A percentile compares a stretch with the other conserved stretches of the same genome.
phyloP scores from a whole-genome alignment of 2,888 invertebrate species.

The Petrolisthes manimaculis region DNA sequence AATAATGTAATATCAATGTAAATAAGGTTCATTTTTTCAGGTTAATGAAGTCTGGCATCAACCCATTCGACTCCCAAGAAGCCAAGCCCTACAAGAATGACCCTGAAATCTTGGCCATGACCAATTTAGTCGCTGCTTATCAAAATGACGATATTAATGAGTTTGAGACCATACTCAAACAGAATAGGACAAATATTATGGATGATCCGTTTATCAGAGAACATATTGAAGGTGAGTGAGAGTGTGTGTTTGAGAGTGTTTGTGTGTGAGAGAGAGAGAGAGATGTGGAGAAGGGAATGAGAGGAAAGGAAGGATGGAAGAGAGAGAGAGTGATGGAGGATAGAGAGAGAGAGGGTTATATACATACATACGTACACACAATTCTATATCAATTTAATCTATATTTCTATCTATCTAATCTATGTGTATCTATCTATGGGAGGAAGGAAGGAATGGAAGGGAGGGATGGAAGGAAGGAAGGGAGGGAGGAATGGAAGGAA shows the following conservation, averaged over 20 bases:
- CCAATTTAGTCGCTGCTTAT: constrained; percentile 93
- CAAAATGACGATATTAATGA: constrained; percentile 98
- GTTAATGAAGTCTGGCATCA: constrained; percentile 99
- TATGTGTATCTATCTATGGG: too few relatives aligned
- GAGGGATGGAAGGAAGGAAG: too few relatives aligned
- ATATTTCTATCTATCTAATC: too few relatives aligned
- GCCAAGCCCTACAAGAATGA: constrained; percentile 99
- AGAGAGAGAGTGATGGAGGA: too few relatives aligned
- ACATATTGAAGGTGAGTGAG: constrained; percentile 86
- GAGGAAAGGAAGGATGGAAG: too few relatives aligned
- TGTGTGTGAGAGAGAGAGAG: constrained; percentile 18
- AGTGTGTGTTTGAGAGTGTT: constrained; percentile 54
- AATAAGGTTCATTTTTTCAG: constrained; percentile 71
- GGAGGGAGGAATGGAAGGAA: too few relatives aligned
- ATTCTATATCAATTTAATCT: too few relatives aligned
- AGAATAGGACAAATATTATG: constrained; percentile 96
- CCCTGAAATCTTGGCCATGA: constrained; percentile 99
- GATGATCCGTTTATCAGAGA: constrained; percentile 99
- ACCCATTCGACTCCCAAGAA: constrained; percentile 99
- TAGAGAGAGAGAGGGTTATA: too few relatives aligned
- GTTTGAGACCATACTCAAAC: constrained; percentile 95
- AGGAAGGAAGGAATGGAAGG: too few relatives aligned
- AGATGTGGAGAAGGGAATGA: not conserved
- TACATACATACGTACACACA: too few relatives aligned
- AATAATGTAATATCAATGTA: too few relatives aligned